A percentile compares a stretch with the other conserved stretches of the same genome.
phyloP scores from a whole-genome alignment of 2,797 vertebrate species.

The Acrossocheilus wenchowensis region DNA sequence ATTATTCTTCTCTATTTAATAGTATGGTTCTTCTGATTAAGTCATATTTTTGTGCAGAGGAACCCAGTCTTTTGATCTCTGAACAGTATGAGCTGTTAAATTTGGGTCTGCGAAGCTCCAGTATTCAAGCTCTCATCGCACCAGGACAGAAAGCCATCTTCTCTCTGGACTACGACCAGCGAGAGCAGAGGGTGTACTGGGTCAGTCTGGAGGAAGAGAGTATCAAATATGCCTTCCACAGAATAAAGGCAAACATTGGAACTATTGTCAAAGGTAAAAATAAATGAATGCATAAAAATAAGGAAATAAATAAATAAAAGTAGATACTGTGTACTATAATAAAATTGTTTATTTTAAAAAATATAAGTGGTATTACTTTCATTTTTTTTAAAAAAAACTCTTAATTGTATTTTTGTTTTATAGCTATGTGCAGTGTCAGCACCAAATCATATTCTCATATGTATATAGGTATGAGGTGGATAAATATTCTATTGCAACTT shows the following conservation, averaged over 20 bases:
- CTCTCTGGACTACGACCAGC: constrained; percentile 87
- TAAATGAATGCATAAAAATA: no score
- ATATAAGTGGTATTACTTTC: no score
- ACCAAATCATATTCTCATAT: no score
- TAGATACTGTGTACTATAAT: no score
- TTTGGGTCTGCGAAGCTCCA: constrained; percentile 79
- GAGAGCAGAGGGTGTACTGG: constrained; percentile 86
- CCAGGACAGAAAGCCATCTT: constrained; percentile 78
- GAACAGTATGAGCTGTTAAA: constrained; percentile 84
- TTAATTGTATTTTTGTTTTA: no score
- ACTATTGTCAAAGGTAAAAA: constrained; percentile 86
- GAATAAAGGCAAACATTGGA: constrained; percentile 73
- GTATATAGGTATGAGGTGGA: no score
- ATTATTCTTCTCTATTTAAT: background rate
- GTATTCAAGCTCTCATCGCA: constrained; percentile 74
- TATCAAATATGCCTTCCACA: constrained; percentile 85
- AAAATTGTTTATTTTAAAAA: no score
- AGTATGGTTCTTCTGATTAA: background rate
- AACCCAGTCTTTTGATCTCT: constrained; percentile 85
- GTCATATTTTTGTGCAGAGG: constrained; percentile 71
- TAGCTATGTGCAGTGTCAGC: no score
- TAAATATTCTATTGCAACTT: no score
- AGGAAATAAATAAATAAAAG: no score
- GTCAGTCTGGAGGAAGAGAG: constrained; percentile 85
- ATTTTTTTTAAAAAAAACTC: no score